Evolutionary conservation across 2,888 invertebrate species (phyloP), one percentile per base, ranked within the genome.

Genomic region (Caenorhabditis plicata): DNA sequence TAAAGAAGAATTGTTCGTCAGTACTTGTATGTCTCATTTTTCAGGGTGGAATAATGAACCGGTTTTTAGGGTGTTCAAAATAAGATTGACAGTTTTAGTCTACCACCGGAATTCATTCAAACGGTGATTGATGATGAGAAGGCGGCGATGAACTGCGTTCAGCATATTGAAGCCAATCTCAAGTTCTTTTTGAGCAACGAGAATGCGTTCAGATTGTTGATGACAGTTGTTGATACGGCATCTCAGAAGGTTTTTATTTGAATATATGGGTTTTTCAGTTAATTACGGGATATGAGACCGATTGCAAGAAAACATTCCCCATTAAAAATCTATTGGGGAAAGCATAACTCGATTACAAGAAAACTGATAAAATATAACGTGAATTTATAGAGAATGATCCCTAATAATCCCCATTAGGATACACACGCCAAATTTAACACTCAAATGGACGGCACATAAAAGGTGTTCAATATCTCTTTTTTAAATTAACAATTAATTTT

Each of bases 131-230:
- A 15, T 26, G 44, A 51, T n/a, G 47, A 55, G 15, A 29, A 46
- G 13, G 35, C 47, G 4, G 42, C 61, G 0, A 7, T 51, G 4
- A 19, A 42, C 4, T 55, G 54, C 44, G 27, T 61, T 0, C 17
- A 39, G 0, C 43, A 52, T 26, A 45, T 65, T 13, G 56, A 65
- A 41, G 45, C 50, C 15, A 56, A 63, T 26, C 51, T 63, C 20
- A 67, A 67, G 35, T 67, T 44, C 52, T 67, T 67, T 32, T 39
- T 67, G 15, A 47, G 53, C 11, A 47, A 60, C 17, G 50, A 60
- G 29, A n/a, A 52, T 2, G 57, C 60, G 8, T 67, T 67, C 38
- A 60, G 53, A 15, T 41, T 56, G 4, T 36, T 62, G 3, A 35
- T 52, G 8, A 44, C 49, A 1, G 38, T 56, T 3, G 42, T 62